Base-by-base conservation (phyloP, 2,888 invertebrate genomes). In the Phyllotreta striolata region DNA sequence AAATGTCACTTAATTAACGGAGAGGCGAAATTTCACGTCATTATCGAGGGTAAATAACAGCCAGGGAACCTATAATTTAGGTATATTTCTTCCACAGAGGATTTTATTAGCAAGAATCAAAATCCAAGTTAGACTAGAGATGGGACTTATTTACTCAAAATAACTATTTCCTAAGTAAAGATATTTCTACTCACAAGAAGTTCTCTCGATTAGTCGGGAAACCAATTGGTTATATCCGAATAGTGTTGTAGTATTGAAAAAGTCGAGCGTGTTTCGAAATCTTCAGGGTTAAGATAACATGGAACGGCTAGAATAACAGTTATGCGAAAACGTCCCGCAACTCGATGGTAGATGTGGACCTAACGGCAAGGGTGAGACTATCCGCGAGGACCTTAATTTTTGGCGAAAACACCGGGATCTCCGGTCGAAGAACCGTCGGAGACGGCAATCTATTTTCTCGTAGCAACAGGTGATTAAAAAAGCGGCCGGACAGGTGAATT, bases 401-500 rank as follows among this genome's bases (percentile, higher is more conserved):
- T 63, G 55, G 59, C 67, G 62, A 54, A 68, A 70, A 62, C 64
- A 68, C 63, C 59, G 56, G 63, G 65, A 66, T 64, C 64, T 62
- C 55, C 49, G 49, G 52, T 63, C 65, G 62, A 52, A 44, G 56
- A 37, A 57, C 39, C 49, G 14, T n/a, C 39, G 38, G 52, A 24
- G 24, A 43, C 44, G 63, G 64, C 55, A 70, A 70, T 70, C 68
- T 67, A 68, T 70, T 59, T 59, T 60, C 63, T 65, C 62, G 61
- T 65, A 65, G 61, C 66, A 66, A 62, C 70, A 67, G 71, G 70
- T 71, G 71, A 71, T 71, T 70, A 68, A 58, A 66, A 65, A 55
- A 64, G 66, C 55, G 51, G 62, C 64, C 66, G 66, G 70, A 73
- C 76, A 76, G 76, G 76, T 76, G 76, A 70, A 75, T 47, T 74